Conservation (phyloP, 2,888 invertebrate species). For the Macrostomum cliftonense region DNA sequence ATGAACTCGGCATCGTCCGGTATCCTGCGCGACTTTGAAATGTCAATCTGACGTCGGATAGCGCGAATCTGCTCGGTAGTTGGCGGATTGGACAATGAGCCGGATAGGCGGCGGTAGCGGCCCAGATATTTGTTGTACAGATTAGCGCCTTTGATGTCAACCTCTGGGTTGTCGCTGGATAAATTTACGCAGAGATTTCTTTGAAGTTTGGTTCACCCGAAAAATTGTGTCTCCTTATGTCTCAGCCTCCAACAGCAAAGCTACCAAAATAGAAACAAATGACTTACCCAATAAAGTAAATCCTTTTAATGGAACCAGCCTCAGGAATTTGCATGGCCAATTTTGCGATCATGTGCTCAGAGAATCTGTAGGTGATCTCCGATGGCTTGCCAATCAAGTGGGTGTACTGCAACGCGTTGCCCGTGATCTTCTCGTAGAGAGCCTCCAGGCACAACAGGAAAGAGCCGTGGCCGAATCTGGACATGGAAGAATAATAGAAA, state of each 20-base stretch:
- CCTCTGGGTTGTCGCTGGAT: conserved; percentile 33
- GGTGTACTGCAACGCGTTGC: conserved; percentile 26
- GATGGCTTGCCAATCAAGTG: conserved; percentile 34
- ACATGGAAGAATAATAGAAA: too few species aligned
- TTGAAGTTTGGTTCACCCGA: not conserved
- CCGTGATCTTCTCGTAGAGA: conserved; percentile 35
- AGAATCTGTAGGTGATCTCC: conserved; percentile 34
- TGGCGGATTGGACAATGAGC: conserved; percentile 5
- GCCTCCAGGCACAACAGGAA: conserved; percentile 34
- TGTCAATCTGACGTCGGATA: not conserved
- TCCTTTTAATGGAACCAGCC: conserved; percentile 23
- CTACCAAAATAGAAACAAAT: too few species aligned
- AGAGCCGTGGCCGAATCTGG: conserved; percentile 34
- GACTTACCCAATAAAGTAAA: conserved; percentile 36
- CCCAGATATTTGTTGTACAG: conserved; percentile 29
- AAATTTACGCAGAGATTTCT: not conserved
- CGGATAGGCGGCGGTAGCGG: conserved; percentile 7
- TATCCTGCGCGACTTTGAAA: conserved; percentile 24
- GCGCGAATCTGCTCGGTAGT: not conserved
- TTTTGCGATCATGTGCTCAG: conserved; percentile 28
- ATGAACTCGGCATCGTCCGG: conserved; percentile 21
- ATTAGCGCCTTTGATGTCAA: conserved; percentile 35
- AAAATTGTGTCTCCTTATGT: too few species aligned
- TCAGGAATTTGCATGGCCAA: conserved; percentile 27
- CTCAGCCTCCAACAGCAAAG: too few species aligned